A percentile compares a stretch with the other conserved stretches of the same genome.
Evolutionary conservation across 2,888 invertebrate genomes (phyloP).

Genomic region (Pelosia muscerda): DNA sequence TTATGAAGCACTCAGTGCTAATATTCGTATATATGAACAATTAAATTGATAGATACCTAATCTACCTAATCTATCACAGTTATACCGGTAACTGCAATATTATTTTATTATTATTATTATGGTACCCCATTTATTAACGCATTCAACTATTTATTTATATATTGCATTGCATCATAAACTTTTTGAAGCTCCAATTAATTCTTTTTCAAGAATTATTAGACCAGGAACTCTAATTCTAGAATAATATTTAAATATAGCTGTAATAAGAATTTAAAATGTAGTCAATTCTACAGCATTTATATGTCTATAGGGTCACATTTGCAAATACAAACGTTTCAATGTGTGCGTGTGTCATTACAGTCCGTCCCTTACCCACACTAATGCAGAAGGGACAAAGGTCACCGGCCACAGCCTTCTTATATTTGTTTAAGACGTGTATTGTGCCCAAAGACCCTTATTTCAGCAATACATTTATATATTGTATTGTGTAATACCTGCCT

Average conservation of each 20-base stretch:
- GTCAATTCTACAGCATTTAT: slow-evolving; percentile 9
- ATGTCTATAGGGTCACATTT: slow-evolving; percentile 76
- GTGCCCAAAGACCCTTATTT: slow-evolving; percentile 73
- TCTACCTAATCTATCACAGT: too few species aligned
- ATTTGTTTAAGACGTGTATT: slow-evolving; percentile 86
- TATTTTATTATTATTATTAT: too few species aligned
- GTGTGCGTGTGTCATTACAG: slow-evolving; percentile 70
- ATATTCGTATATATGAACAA: too few species aligned
- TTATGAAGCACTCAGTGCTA: too few species aligned
- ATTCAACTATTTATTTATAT: too few species aligned
- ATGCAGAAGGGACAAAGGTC: slow-evolving; percentile 81
- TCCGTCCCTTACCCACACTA: slow-evolving; percentile 82
- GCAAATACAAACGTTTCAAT: slow-evolving; percentile 77
- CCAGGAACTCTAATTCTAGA: too few species aligned
- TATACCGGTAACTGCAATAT: too few species aligned
- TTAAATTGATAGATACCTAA: too few species aligned
- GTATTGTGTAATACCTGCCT: slow-evolving; percentile 56
- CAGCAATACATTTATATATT: slow-evolving; percentile 63
- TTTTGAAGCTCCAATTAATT: too few species aligned
- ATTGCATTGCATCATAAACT: too few species aligned
- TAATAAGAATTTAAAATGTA: not conserved
- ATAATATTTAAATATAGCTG: not conserved
- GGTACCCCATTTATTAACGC: too few species aligned
- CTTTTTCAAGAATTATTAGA: too few species aligned
- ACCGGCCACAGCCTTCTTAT: slow-evolving; percentile 84